These are phyloP conservation scores for Zenarchopterus dispar DNA, from an alignment of 2,797 vertebrate genomes.

Conservation along the genomic window DNA sequence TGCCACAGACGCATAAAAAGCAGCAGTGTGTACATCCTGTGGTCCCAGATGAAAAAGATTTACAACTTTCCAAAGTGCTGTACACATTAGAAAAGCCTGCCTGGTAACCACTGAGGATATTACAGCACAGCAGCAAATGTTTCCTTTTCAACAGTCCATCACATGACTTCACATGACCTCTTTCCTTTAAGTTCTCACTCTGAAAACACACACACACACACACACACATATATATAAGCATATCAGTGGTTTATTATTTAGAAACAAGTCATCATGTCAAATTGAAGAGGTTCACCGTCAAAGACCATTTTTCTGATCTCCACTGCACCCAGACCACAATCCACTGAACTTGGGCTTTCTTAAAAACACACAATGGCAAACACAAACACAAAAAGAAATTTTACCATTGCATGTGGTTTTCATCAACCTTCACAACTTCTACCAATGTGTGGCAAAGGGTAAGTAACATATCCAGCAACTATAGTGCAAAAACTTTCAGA, in stretches of 20 bases:
- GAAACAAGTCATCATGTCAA: slow-evolving; percentile 39
- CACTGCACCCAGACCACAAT: slow-evolving; percentile 37
- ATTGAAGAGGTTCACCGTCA: slow-evolving; percentile 43
- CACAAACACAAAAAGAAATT: slow-evolving; percentile 15
- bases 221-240: slow-evolving; percentile 19
- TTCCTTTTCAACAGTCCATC: slow-evolving; percentile 60
- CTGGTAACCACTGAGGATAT: slow-evolving; percentile 57
- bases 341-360: slow-evolving; percentile 26
- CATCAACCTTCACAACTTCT: slow-evolving; percentile 58
- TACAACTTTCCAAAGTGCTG: slow-evolving; percentile 53
- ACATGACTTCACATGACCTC: slow-evolving; percentile 56
- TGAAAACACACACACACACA: slow-evolving; percentile 41
- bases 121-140: slow-evolving; percentile 49
- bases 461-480: slow-evolving; percentile 48
- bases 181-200: slow-evolving; percentile 55
- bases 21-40: slow-evolving; percentile 25
- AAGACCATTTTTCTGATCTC: slow-evolving; percentile 47
- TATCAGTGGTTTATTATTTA: slow-evolving; percentile 28
- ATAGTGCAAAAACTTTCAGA: slow-evolving; percentile 34
- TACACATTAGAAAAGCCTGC: slow-evolving; percentile 41
- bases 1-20: slow-evolving; percentile 54
- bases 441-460: slow-evolving; percentile 45
- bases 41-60: slow-evolving; percentile 59
- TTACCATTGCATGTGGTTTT: slow-evolving; percentile 51
- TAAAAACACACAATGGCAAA: slow-evolving; percentile 12